Base-by-base conservation (phyloP, 1,140 invertebrate species). In the Ceratoteleas bidentatus region DNA sequence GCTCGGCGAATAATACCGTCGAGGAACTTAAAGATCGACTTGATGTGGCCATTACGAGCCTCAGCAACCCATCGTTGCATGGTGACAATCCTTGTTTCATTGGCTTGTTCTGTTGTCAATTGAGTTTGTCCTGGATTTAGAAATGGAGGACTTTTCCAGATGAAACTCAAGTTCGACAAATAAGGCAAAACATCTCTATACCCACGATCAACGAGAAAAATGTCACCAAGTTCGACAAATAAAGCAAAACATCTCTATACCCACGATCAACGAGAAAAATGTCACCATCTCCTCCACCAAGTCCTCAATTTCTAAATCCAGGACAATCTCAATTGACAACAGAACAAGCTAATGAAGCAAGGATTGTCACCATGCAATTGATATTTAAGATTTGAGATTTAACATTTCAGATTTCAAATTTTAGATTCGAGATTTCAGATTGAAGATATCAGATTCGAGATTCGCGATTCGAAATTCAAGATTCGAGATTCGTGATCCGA, bases 1-100 rank as follows among this genome's bases (percentile, higher is more conserved):
- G 45, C 45, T 10, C 4, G 50, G 40, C 10, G 43, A 52, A 69
- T 66, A 11, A 57, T 38, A 6, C 47, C 15, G 9, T 77, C 49
- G 14, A 69, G 38, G 34, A 77, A 66, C 54, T 77, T 69, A 16
- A 58, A 77, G 57, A 77, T 69, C 1, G 65, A 47, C 13, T 64
- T 64, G 8, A 52, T 47, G 13, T 64, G 47, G 0, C 61, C 49
- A 11, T 64, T 64, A 3, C 64, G 32, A 15, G 64, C 64, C 14
- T 68, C 69, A 34, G 60, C 60, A 50, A 73, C 8, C 68, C 62
- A 80, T 68, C 62, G 54, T 49, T n/a, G 13, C 14, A 43, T 54
- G 16, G 65, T 68, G 0, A 68, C 34, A 33, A 66, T 61, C 9
- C 62, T 45, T 24, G 49, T 16, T 0, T 40, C 47, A 61, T 80